A percentile compares a stretch with the other conserved stretches of the same genome.
phyloP scores from a whole-genome alignment of 1,140 invertebrate species.

The Macrotrachela quadricornifera region DNA sequence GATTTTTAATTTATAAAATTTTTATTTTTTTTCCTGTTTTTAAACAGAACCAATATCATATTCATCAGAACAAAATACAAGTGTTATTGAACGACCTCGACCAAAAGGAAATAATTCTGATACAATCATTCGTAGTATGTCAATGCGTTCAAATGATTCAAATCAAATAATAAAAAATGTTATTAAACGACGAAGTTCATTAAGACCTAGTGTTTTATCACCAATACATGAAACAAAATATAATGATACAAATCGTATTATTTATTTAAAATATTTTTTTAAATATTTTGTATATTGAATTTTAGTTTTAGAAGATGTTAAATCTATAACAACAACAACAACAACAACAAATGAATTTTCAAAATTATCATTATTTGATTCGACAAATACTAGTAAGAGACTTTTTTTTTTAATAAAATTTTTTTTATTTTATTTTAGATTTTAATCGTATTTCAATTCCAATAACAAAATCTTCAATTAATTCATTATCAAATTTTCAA shows the following conservation, averaged over 20 bases:
- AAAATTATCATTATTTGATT: slow-evolving; percentile 15
- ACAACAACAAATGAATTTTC: slow-evolving; percentile 24
- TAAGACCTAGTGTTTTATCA: slow-evolving; percentile 72
- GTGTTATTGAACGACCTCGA: slow-evolving; percentile 78
- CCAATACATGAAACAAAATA: slow-evolving; percentile 39
- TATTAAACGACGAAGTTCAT: slow-evolving; percentile 80
- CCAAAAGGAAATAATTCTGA: slow-evolving; percentile 67
- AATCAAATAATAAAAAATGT: slow-evolving; percentile 55
- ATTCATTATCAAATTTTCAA: too few species aligned
- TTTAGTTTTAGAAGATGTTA: slow-evolving; percentile 35
- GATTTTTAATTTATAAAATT: slow-evolving; percentile 15
- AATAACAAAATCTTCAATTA: too few species aligned
- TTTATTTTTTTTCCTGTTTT: too few species aligned
- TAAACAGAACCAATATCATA: too few species aligned
- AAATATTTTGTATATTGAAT: too few species aligned
- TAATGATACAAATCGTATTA: too few species aligned
- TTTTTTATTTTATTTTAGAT: too few species aligned
- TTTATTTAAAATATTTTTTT: too few species aligned
- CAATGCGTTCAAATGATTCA: slow-evolving; percentile 60
- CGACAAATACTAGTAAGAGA: too few species aligned
- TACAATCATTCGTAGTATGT: slow-evolving; percentile 74
- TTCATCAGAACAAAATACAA: slow-evolving; percentile 39
- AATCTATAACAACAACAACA: slow-evolving; percentile 20
- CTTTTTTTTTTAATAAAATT: too few species aligned
- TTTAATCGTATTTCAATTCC: too few species aligned